Percentiles rank a stretch among this genome's conserved stretches.
phyloP scores from a whole-genome alignment of 2,113 vertebrate species.

The Nesospiza acunhae region DNA sequence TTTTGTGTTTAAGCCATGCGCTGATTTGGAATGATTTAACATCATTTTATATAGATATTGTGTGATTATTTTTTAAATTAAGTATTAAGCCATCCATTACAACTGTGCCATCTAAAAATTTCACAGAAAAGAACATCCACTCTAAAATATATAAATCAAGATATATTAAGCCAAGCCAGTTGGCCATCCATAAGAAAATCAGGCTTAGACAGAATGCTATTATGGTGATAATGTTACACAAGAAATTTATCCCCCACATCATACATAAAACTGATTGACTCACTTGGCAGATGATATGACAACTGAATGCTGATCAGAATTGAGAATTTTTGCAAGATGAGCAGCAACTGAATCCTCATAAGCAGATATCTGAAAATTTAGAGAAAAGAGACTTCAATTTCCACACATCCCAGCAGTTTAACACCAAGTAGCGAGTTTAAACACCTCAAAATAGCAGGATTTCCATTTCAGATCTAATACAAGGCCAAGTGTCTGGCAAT shows the following conservation, averaged over 20 bases:
- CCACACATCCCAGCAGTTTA: not conserved
- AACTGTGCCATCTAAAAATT: not conserved
- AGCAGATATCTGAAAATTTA: slow-evolving; percentile 86
- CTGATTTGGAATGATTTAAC: not conserved
- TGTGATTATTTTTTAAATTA: not conserved
- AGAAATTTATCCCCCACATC: not conserved
- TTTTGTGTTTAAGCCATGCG: not conserved
- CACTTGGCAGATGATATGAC: slow-evolving; percentile 96
- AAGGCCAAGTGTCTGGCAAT: not conserved
- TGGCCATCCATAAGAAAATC: not conserved
- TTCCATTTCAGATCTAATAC: not conserved
- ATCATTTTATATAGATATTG: not conserved
- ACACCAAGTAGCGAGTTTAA: not conserved
- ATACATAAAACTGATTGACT: slow-evolving; percentile 55
- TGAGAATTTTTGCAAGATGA: slow-evolving; percentile 96
- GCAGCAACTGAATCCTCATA: slow-evolving; percentile 94
- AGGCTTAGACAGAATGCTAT: not conserved
- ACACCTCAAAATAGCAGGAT: not conserved
- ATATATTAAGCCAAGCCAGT: not conserved
- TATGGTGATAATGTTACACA: not conserved
- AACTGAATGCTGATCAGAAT: slow-evolving; percentile 94
- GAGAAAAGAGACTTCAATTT: not conserved
- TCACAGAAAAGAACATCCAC: not conserved
- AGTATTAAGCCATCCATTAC: not conserved
- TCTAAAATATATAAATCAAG: not conserved